Conservation (phyloP, 2,113 vertebrate species). For the Caranx ignobilis region DNA sequence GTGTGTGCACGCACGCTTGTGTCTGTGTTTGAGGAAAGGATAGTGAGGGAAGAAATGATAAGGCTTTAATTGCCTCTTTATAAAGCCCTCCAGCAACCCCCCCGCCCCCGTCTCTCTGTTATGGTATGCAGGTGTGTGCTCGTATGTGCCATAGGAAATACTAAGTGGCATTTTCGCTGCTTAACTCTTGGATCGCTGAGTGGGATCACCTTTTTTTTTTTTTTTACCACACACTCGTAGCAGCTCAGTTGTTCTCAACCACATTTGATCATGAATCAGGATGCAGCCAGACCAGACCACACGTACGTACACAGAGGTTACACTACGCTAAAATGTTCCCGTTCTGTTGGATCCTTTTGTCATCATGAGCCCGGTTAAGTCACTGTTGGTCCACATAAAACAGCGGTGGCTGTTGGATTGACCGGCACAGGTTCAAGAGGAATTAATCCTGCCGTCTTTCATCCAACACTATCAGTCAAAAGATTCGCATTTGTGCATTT, state of each 20-base stretch:
- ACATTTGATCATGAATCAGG: not conserved
- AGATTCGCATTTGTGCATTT: not conserved
- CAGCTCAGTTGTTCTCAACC: not conserved
- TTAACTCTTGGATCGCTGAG: constrained; percentile 38
- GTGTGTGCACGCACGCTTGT: constrained; percentile 14
- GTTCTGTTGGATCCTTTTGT: not conserved
- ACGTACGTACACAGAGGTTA: not conserved
- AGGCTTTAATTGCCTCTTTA: constrained; percentile 79
- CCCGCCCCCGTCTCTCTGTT: constrained; percentile 46
- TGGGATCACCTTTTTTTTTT: constrained; percentile 41
- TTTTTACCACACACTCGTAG: not conserved
- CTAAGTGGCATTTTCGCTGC: constrained; percentile 46
- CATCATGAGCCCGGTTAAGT: not conserved
- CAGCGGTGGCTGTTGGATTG: not conserved
- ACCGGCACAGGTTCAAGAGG: not conserved
- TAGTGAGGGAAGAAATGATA: constrained; percentile 69
- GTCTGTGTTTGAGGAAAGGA: constrained; percentile 63
- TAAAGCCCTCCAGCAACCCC: constrained; percentile 56
- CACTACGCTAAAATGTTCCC: not conserved
- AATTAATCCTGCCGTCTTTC: not conserved
- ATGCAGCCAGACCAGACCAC: not conserved
- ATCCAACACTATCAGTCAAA: not conserved
- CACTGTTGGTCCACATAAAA: not conserved
- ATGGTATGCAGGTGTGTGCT: constrained; percentile 73
- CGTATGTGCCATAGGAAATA: constrained; percentile 59